Conservation (phyloP, 2,113 vertebrate genomes). For the Meriones unguiculatus region DNA sequence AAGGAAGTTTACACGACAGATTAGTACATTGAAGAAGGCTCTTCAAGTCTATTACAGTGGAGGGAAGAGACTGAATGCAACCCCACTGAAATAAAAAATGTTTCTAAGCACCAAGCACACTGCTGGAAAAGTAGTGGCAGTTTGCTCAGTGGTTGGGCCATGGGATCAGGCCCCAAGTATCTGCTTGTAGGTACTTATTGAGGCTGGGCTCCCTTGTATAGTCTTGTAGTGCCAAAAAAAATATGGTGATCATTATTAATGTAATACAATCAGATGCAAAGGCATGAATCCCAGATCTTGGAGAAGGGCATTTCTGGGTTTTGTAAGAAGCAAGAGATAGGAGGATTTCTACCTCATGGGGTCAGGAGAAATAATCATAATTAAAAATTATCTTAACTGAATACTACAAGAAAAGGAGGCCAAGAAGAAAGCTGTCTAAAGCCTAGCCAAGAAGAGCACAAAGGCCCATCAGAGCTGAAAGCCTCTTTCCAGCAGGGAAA, state of each 20-base stretch:
- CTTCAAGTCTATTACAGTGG: neutral
- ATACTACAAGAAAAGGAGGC: neutral
- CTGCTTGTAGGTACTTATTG: neutral
- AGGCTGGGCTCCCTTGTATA: neutral
- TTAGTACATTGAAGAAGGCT: neutral
- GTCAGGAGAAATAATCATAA: neutral
- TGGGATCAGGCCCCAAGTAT: neutral
- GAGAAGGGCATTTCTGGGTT: conserved; percentile 5
- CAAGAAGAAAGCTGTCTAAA: conserved; percentile 17
- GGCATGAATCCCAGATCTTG: neutral
- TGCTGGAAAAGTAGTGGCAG: neutral
- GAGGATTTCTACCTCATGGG: neutral
- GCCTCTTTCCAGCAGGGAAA: neutral
- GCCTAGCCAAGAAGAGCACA: neutral
- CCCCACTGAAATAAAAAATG: neutral
- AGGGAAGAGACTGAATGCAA: neutral
- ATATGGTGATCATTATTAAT: conserved; percentile 1
- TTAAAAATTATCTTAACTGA: conserved; percentile 9
- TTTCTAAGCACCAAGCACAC: neutral
- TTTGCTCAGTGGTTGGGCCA: neutral
- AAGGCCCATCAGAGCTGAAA: neutral
- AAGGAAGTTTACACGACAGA: neutral
- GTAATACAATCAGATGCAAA: neutral
- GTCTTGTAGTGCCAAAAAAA: neutral
- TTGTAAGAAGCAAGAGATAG: neutral